Percentiles rank a stretch among this genome's conserved stretches.
Conservation (phyloP, 2,113 vertebrate species). For the Lasiurus cinereus region DNA sequence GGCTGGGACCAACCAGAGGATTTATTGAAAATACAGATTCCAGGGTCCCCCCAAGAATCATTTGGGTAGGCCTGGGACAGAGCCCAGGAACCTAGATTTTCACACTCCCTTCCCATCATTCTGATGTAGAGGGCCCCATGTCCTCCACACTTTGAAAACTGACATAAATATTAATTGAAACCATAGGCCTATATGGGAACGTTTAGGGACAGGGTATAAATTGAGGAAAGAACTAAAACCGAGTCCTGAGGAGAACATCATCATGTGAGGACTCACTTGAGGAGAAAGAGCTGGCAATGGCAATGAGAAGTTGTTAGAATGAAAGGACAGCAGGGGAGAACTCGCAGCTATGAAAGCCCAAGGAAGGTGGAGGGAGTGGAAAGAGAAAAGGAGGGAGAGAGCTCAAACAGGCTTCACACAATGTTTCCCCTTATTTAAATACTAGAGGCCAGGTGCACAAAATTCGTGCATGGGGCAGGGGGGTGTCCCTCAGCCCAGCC, state of each 20-base stretch:
- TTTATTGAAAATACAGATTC: not conserved
- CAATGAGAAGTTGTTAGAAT: not conserved
- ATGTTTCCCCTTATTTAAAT: too few relatives aligned
- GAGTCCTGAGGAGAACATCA: too few relatives aligned
- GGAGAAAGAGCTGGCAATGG: not conserved
- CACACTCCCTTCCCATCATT: too few relatives aligned
- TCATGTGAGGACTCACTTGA: too few relatives aligned
- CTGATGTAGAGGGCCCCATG: too few relatives aligned
- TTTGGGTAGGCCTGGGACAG: too few relatives aligned
- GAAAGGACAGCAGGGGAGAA: not conserved
- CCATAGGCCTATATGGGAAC: not conserved
- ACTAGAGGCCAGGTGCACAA: too few relatives aligned
- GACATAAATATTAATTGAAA: not conserved
- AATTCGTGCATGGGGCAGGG: too few relatives aligned
- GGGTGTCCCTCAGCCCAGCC: too few relatives aligned
- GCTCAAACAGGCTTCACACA: not conserved
- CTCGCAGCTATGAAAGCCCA: not conserved
- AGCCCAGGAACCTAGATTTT: too few relatives aligned
- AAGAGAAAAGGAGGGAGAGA: not conserved
- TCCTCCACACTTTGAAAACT: too few relatives aligned
- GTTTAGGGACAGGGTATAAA: not conserved
- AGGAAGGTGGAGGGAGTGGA: not conserved
- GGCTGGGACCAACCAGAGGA: not conserved
- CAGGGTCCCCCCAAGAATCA: not conserved
- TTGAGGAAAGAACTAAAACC: too few relatives aligned